These are phyloP conservation scores for Cherax quadricarinatus DNA, from an alignment of 1,140 invertebrate species.

Conservation along the genomic window DNA sequence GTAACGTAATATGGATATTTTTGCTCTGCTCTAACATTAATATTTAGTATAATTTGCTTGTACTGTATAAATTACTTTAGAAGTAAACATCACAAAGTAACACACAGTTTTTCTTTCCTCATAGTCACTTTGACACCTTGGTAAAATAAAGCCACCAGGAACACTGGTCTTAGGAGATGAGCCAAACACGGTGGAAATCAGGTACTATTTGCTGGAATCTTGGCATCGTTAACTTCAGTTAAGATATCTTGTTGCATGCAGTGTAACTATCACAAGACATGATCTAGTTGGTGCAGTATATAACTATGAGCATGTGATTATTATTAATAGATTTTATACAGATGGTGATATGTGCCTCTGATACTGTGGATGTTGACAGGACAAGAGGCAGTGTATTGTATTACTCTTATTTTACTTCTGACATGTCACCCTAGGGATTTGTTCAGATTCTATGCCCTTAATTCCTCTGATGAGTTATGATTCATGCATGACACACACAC, in stretches of 20 bases:
- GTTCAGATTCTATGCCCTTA: background rate
- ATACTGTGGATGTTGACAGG: background rate
- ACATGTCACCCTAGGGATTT: background rate
- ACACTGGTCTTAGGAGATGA: background rate
- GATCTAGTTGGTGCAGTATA: background rate
- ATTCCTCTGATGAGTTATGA: background rate
- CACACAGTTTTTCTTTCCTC: background rate
- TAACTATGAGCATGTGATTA: background rate
- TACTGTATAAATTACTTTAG: background rate
- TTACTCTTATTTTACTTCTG: background rate
- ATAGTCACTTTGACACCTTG: slow-evolving; percentile 11
- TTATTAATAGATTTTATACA: background rate
- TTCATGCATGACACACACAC: background rate
- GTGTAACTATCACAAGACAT: background rate
- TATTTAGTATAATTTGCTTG: slow-evolving; percentile 2
- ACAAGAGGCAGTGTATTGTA: background rate
- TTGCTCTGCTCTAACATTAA: background rate
- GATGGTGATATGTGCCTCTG: background rate
- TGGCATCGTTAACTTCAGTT: background rate
- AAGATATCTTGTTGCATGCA: background rate
- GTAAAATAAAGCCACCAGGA: slow-evolving; percentile 10
- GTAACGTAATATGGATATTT: background rate
- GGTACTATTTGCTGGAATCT: background rate
- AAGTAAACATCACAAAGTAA: background rate
- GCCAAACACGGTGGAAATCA: background rate